phyloP scores from a whole-genome alignment of 2,797 vertebrate species.

The Lagocephalus sceleratus region DNA sequence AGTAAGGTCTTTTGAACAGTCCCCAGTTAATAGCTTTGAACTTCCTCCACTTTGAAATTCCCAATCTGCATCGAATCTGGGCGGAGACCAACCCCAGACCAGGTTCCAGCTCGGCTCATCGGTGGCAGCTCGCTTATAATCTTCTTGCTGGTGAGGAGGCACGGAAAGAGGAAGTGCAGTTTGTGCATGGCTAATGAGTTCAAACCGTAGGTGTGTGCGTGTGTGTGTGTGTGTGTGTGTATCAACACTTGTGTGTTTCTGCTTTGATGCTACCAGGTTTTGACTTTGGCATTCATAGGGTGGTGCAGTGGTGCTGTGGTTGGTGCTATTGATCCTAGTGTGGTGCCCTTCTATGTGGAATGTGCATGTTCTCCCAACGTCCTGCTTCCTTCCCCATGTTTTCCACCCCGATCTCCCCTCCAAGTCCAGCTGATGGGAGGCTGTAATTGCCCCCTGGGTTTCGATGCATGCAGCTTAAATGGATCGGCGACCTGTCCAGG shows the following conservation, averaged over 20 bases:
- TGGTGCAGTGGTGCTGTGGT: too few relatives aligned
- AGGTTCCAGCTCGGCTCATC: conserved; percentile 42
- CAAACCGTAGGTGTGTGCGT: conserved; percentile 14
- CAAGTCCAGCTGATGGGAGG: too few relatives aligned
- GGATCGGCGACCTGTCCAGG: too few relatives aligned
- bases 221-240: not conserved
- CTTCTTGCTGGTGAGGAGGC: conserved; percentile 36
- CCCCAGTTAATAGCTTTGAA: conserved; percentile 72
- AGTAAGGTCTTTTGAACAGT: conserved; percentile 67
- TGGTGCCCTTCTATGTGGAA: too few relatives aligned
- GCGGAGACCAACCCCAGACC: conserved; percentile 48
- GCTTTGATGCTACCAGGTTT: not conserved
- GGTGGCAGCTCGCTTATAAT: conserved; percentile 51
- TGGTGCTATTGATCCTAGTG: too few relatives aligned
- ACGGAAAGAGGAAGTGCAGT: conserved; percentile 27
- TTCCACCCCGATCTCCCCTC: too few relatives aligned
- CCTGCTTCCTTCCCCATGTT: too few relatives aligned
- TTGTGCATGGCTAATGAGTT: conserved; percentile 33
- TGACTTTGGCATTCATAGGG: conserved; percentile 1
- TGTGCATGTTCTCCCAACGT: too few relatives aligned
- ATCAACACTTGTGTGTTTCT: not conserved
- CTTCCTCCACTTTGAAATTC: conserved; percentile 66
- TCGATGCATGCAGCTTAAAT: too few relatives aligned
- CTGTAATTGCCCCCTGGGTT: too few relatives aligned
- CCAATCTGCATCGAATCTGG: conserved; percentile 53